phyloP scores from a whole-genome alignment of 2,888 invertebrate genomes.

The Drosophila seclusa region DNA sequence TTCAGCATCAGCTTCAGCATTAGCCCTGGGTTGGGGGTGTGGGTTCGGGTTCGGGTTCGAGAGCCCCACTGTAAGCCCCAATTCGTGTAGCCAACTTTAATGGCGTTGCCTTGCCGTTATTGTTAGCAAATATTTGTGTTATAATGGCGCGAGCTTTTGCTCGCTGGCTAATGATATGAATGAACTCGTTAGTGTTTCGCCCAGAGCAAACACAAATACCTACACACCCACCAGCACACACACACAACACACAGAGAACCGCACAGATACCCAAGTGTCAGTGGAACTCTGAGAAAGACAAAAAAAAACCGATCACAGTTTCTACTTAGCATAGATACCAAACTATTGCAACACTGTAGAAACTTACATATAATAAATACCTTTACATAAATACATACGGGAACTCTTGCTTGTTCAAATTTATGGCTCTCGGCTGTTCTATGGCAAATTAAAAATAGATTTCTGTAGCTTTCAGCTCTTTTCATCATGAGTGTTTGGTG shows the following conservation, averaged over 20 bases:
- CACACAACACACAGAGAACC: constrained; percentile 26
- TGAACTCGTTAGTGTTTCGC: constrained; percentile 67
- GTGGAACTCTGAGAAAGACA: constrained; percentile 22
- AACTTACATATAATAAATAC: constrained; percentile 2
- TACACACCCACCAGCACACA: constrained; percentile 9
- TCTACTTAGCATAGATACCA: constrained; percentile 61
- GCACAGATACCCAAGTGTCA: constrained; percentile 54
- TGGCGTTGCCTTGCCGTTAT: constrained; percentile 72
- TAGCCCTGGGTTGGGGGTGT: constrained; percentile 4
- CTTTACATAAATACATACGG: not conserved
- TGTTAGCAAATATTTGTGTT: constrained; percentile 78
- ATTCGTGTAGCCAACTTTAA: constrained; percentile 65
- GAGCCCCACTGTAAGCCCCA: constrained; percentile 39
- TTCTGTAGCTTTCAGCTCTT: constrained; percentile 7
- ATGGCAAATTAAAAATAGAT: constrained; percentile 9
- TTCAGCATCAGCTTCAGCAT: constrained; percentile 18
- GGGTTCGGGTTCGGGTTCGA: constrained; percentile 20
- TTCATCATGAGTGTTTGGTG: constrained; percentile 5
- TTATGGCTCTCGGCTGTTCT: constrained; percentile 3
- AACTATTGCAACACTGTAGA: constrained; percentile 45
- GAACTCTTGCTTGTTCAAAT: not conserved
- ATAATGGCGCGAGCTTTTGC: constrained; percentile 73
- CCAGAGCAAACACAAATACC: constrained; percentile 25
- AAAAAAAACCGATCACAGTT: constrained; percentile 50
- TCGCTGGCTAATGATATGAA: constrained; percentile 73